Evolutionary conservation across 1,140 invertebrate species (phyloP).

Genomic region (Cotesia chilonis): DNA sequence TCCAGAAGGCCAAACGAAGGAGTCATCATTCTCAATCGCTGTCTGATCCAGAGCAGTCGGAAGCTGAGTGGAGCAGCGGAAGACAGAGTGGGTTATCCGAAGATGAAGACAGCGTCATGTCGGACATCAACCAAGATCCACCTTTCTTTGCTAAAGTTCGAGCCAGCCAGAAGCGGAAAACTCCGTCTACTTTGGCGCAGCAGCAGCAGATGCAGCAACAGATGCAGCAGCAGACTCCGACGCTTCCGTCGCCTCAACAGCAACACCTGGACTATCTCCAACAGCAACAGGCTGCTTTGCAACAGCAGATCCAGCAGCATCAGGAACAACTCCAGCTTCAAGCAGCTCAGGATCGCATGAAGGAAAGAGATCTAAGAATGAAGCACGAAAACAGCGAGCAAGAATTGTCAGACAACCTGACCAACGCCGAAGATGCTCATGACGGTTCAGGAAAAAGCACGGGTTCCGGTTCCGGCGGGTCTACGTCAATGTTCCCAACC

Average conservation of each 20-base stretch:
- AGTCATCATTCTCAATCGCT: conserved; percentile 70
- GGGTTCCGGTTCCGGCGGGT: conserved; percentile 69
- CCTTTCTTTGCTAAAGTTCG: conserved; percentile 73
- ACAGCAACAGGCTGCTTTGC: conserved; percentile 54
- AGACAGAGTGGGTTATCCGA: conserved; percentile 74
- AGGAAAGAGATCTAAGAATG: conserved; percentile 49
- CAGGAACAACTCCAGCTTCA: conserved; percentile 55
- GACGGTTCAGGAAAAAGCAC: conserved; percentile 69
- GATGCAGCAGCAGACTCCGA: conserved; percentile 27
- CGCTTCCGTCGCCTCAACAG: conserved; percentile 22
- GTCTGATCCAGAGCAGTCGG: conserved; percentile 81
- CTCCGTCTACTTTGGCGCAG: conserved; percentile 35
- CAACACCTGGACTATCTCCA: conserved; percentile 42
- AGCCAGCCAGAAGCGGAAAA: conserved; percentile 64
- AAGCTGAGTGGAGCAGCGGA: conserved; percentile 77
- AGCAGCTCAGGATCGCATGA: conserved; percentile 55
- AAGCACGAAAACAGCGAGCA: conserved; percentile 52
- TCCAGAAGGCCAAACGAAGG: conserved; percentile 80
- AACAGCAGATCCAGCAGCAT: conserved; percentile 61
- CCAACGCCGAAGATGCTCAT: conserved; percentile 66
- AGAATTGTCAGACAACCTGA: conserved; percentile 67
- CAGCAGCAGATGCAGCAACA: conserved; percentile 45
- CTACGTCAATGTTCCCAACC: conserved; percentile 74
- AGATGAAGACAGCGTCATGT: conserved; percentile 77
- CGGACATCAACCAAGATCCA: conserved; percentile 70